Evolutionary conservation across 2,797 vertebrate species (phyloP).

Genomic region (Hephaestus fuliginosus): DNA sequence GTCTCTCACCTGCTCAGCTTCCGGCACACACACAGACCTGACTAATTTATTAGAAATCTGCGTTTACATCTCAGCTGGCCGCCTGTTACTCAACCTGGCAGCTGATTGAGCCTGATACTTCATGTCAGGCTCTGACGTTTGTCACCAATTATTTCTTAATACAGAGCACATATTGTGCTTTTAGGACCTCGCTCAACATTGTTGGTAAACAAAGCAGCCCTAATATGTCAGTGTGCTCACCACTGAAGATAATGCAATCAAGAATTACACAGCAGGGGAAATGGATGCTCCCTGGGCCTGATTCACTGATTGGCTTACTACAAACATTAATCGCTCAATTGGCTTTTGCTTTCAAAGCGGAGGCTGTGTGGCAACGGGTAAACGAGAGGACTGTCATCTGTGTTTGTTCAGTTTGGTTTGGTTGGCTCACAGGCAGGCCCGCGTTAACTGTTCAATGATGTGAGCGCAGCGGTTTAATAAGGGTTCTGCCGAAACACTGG

Average conservation of each 20-base stretch:
- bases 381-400: slow-evolving; percentile 34
- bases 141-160: slow-evolving; percentile 49
- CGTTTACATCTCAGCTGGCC: slow-evolving; percentile 33
- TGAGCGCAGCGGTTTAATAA: slow-evolving; percentile 55
- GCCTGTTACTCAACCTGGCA: slow-evolving; percentile 21
- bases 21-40: slow-evolving; percentile 20
- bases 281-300: slow-evolving; percentile 36
- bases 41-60: slow-evolving; percentile 41
- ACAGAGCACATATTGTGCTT: slow-evolving; percentile 43
- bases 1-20: slow-evolving; percentile 45
- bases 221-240: slow-evolving; percentile 40
- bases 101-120: slow-evolving; percentile 43
- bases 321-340: slow-evolving; percentile 64
- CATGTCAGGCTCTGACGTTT: slow-evolving; percentile 38
- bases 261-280: slow-evolving; percentile 61
- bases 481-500: slow-evolving; percentile 37
- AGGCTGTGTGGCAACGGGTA: slow-evolving; percentile 52
- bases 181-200: slow-evolving; percentile 27
- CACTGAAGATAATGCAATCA: slow-evolving; percentile 64
- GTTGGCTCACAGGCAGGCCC: slow-evolving; percentile 19
- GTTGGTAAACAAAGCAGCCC: slow-evolving; percentile 46
- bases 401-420: slow-evolving; percentile 62
- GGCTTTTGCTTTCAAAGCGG: slow-evolving; percentile 62
- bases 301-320: slow-evolving; percentile 62
- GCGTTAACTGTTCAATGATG: slow-evolving; percentile 41